These are phyloP conservation scores for Clepsis dumicolana DNA, from an alignment of 2,888 invertebrate species.

Conservation along the genomic window DNA sequence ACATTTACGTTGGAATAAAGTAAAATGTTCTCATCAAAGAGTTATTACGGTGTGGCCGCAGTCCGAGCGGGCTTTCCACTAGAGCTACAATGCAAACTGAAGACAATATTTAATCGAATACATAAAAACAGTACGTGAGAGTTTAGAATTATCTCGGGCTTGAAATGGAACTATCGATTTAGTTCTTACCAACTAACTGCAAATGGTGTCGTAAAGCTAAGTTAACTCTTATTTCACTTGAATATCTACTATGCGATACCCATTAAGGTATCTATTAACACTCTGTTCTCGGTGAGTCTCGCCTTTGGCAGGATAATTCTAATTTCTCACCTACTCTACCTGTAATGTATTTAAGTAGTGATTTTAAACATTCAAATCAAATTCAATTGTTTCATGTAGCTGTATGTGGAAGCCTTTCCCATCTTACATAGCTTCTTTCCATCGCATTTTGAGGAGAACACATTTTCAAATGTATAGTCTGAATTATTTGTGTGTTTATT, in stretches of 20 bases:
- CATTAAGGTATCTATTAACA: too few species aligned
- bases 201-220: not conserved
- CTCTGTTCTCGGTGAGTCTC: too few species aligned
- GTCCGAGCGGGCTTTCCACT: constrained; percentile 8
- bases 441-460: constrained; percentile 29
- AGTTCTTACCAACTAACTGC: too few species aligned
- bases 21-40: not conserved
- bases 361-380: too few species aligned
- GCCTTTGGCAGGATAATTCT: not conserved
- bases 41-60: constrained; percentile 23
- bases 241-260: too few species aligned
- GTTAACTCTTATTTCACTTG: too few species aligned
- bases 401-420: constrained; percentile 16
- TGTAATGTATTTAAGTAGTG: not conserved
- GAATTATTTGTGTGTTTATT: not conserved
- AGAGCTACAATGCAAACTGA: constrained; percentile 23
- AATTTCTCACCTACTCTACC: not conserved
- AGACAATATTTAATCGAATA: not conserved
- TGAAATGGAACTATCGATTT: not conserved
- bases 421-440: constrained; percentile 27
- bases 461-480: constrained; percentile 2
- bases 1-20: not conserved
- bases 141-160: not conserved
- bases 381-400: constrained; percentile 20
- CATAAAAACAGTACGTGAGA: not conserved